Evolutionary conservation across 2,888 invertebrate species (phyloP), one percentile per base, ranked within the genome.

Genomic region (Cyclophora albipunctata): DNA sequence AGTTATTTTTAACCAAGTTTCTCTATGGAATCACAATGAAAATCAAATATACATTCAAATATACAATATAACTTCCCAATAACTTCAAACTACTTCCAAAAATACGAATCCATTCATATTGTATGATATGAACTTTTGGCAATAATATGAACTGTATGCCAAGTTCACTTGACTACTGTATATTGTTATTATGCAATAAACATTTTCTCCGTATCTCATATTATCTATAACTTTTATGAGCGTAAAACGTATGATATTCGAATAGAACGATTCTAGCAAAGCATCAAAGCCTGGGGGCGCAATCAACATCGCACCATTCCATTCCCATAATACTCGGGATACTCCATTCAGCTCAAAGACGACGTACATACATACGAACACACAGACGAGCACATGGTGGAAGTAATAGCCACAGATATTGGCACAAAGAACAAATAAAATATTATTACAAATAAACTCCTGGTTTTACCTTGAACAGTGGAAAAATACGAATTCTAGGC

Each of bases 251-350:
- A 5, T 37, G 4, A 52, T 59, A 65, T 67, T 64, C 57, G 63
- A 64, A 66, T 66, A 62, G 59, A 58, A 53, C 50, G 52, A 52
- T 49, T 56, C 60, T 62, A 57, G 56, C 56, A 62, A 59, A 60
- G 58, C 54, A 57, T 60, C 58, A 58, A 51, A 58, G 67, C 66
- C 71, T 59, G 50, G 57, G 59, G 63, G 63, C 57, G 54, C 64
- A 67, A 69, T 69, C 69, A 66, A 58, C 52, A 55, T 54, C 50
- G 58, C 48, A 49, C 53, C 42, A 53, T 54, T 51, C 51, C 51
- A 53, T 47, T 49, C 48, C 45, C 20, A 46, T 45, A 49, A 47
- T 40, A 7, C 37, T 40, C 44, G 37, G 40, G 45, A n/a, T 37
- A 44, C 45, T 41, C 44, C 43, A 48, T 51, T 49, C 42, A 44